These are phyloP conservation scores for Pediacus dermestoides DNA, from an alignment of 2,888 invertebrate genomes.

Conservation along the genomic window DNA sequence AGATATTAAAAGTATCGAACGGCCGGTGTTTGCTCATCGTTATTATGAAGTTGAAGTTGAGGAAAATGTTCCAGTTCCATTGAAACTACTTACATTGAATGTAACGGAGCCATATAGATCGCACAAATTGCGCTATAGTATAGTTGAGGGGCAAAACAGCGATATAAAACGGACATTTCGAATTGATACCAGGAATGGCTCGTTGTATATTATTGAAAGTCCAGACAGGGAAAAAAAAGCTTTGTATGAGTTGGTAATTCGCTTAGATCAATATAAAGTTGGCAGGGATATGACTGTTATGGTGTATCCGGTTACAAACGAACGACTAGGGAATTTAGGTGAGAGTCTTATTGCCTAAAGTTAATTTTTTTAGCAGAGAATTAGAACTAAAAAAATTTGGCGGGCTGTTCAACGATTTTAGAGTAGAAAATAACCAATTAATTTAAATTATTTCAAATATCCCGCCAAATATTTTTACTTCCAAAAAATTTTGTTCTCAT, in stretches of 20 bases:
- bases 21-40: conserved; percentile 48
- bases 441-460: conserved; percentile 1
- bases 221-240: conserved; percentile 72
- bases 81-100: conserved; percentile 72
- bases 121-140: conserved; percentile 63
- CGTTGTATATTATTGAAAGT: conserved; percentile 66
- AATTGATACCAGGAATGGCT: conserved; percentile 73
- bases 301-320: conserved; percentile 73
- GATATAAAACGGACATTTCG: conserved; percentile 63
- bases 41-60: conserved; percentile 80
- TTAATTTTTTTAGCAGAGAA: too few species aligned
- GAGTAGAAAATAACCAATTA: too few species aligned
- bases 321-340: conserved; percentile 66
- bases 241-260: conserved; percentile 59
- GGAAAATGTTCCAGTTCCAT: conserved; percentile 75
- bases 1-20: conserved; percentile 44
- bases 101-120: conserved; percentile 65
- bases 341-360: conserved; percentile 35
- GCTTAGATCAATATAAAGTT: conserved; percentile 53
- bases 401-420: too few species aligned
- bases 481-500: not conserved
- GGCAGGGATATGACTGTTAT: conserved; percentile 69
- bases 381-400: too few species aligned
- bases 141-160: conserved; percentile 56
- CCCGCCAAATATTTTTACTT: not conserved